These are phyloP conservation scores for Epinotia bilunana DNA, from an alignment of 2,888 invertebrate species.

Conservation along the genomic window DNA sequence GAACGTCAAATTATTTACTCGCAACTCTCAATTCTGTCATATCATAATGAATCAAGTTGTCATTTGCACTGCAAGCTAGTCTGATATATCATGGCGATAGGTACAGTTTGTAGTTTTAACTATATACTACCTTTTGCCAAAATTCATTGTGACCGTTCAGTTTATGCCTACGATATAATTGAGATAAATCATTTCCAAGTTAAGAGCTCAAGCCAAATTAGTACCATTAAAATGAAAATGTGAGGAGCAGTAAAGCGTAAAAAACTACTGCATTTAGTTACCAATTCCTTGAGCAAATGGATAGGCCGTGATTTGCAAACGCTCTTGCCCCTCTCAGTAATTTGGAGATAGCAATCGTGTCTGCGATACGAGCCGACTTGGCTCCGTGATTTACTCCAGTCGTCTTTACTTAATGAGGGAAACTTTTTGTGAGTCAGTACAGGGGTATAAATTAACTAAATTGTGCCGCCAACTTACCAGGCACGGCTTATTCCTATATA, in stretches of 20 bases:
- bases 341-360: slow-evolving; percentile 74
- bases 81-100: too few species aligned
- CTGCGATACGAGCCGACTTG: slow-evolving; percentile 66
- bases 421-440: slow-evolving; percentile 72
- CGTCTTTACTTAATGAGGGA: slow-evolving; percentile 74
- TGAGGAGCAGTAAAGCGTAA: neutral
- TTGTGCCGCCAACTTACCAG: slow-evolving; percentile 57
- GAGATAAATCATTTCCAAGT: neutral
- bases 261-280: slow-evolving; percentile 23
- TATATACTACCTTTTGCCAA: neutral
- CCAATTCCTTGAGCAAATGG: slow-evolving; percentile 48
- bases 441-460: slow-evolving; percentile 72
- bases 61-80: too few species aligned
- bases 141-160: neutral
- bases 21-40: too few species aligned
- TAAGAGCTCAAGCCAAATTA: neutral
- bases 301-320: slow-evolving; percentile 57
- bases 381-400: slow-evolving; percentile 73
- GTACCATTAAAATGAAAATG: neutral
- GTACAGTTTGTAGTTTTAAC: neutral
- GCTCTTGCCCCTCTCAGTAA: slow-evolving; percentile 62
- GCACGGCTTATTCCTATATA: slow-evolving; percentile 25
- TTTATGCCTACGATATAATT: neutral
- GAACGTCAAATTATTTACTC: too few species aligned
- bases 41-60: too few species aligned